Evolutionary conservation across 2,797 vertebrate species (phyloP).

Genomic region (Lithobates sylvaticus): DNA sequence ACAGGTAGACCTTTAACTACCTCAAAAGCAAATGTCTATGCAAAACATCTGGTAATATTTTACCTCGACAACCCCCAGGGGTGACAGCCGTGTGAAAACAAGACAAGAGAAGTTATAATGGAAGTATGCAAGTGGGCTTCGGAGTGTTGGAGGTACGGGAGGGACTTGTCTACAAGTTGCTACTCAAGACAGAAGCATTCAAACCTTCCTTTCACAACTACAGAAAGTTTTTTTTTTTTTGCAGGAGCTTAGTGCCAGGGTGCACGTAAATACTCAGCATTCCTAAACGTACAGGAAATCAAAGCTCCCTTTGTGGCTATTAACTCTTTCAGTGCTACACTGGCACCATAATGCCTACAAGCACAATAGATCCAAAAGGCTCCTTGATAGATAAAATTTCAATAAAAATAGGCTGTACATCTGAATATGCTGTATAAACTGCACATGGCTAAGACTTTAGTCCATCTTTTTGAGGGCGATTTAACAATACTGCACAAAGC

Average conservation of each 20-base stretch:
- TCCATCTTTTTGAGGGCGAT: no score
- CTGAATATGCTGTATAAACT: no score
- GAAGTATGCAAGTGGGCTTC: not conserved
- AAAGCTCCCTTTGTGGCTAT: conserved; percentile 23
- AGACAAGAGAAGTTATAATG: conserved; percentile 5
- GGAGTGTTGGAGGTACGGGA: not conserved
- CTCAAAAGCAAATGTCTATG: conserved; percentile 45
- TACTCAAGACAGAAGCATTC: not conserved
- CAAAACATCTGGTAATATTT: conserved; percentile 52
- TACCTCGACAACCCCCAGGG: conserved; percentile 16
- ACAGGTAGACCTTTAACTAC: conserved; percentile 3
- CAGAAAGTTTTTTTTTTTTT: not conserved
- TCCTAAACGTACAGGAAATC: conserved; percentile 40
- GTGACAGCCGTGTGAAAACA: conserved; percentile 12
- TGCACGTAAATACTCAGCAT: conserved; percentile 41
- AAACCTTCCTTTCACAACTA: not conserved
- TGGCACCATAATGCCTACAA: not conserved
- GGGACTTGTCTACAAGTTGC: not conserved
- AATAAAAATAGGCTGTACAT: not conserved
- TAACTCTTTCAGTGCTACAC: conserved; percentile 6
- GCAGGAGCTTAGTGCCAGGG: conserved; percentile 29
- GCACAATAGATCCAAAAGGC: not conserved
- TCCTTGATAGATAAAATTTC: not conserved
- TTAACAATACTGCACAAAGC: no score
- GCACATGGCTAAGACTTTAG: no score